Conservation (phyloP, 23 tunicate genomes). For the Halocynthia aurantium region DNA sequence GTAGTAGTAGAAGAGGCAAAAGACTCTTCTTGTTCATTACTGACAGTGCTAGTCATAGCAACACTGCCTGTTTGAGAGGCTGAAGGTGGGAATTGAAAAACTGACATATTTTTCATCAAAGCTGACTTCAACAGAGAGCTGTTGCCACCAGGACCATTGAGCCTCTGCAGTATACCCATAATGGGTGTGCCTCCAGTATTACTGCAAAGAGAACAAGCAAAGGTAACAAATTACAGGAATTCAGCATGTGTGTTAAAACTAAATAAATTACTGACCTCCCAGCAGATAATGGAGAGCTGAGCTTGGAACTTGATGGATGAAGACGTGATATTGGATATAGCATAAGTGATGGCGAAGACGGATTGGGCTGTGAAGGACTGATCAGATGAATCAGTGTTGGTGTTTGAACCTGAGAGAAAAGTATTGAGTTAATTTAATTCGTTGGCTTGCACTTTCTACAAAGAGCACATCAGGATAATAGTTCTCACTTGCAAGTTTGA, state of each 20-base stretch:
- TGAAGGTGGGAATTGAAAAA: slow-evolving; percentile 81
- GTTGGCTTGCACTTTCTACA: not conserved
- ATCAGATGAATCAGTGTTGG: slow-evolving; percentile 70
- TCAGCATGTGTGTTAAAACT: not conserved
- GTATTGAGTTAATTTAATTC: not conserved
- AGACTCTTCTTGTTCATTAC: no score
- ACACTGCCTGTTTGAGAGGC: not conserved
- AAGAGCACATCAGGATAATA: not conserved
- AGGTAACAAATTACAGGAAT: not conserved
- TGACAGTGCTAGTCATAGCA: no score
- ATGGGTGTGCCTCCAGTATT: slow-evolving; percentile 16
- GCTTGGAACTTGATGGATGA: not conserved
- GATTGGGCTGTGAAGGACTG: slow-evolving; percentile 72
- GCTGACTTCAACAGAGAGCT: slow-evolving; percentile 82
- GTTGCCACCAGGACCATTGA: slow-evolving; percentile 28
- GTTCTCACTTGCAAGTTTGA: not conserved
- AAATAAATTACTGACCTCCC: slow-evolving; percentile 43
- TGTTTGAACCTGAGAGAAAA: slow-evolving; percentile 36
- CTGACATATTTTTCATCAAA: slow-evolving; percentile 64
- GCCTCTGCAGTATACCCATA: not conserved
- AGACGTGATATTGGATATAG: slow-evolving; percentile 26
- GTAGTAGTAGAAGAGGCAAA: no score
- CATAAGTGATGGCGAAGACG: slow-evolving; percentile 57
- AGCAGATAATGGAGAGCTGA: slow-evolving; percentile 28
- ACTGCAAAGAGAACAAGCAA: not conserved